Base-by-base conservation (phyloP, 2,888 invertebrate species). In the Steinernema scapterisci region DNA sequence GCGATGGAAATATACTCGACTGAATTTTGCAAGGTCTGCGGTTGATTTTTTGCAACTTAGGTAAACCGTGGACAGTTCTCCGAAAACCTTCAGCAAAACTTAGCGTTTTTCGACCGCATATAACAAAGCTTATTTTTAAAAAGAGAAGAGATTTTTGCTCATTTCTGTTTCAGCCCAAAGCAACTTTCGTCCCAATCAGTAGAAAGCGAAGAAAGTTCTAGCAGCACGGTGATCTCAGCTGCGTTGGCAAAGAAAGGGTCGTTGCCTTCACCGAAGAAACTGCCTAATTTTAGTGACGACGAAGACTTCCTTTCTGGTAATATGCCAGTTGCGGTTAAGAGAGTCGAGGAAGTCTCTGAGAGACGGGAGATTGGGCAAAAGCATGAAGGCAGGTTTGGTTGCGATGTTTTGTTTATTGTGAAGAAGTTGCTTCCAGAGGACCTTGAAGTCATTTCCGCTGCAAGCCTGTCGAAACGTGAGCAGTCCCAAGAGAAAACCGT, bases 171-270 rank as follows among this genome's bases (percentile, higher is more conserved):
- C 31, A 63, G 63, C 16, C 11, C 27, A 7, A 63, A 63, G 31
- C 63, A 63, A n/a, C 5, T 3, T 21, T 63, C 63, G 23, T 27
- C 3, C 16, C 63, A 63, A 31, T 63, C 63, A 25, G 27, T 63
- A 2, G 63, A 72, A 25, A 72, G 56, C 25, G 56, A 72, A 48
- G 72, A 48, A 21, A 72, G 44, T 48, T 48, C 43, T 9, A 48
- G 6, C 19, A 25, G 23, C 13, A 43, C 72, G 25, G 19, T 48
- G 9, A 54, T 72, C 23, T 72, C 38, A 1, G 31, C 21, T 16
- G 63, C 63, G 1, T 7, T 63, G 16, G 3, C 48, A 6, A 27
- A 38, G 63, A 63, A 63, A 11, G 63, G 27, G 16, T 31, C 63
- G 2, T 21, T 23, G 19, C 52, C 52, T 13, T 7, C 9, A 1